Evolutionary conservation across 2,797 vertebrate genomes (phyloP).

Genomic region (Pyrrhura leucotis): DNA sequence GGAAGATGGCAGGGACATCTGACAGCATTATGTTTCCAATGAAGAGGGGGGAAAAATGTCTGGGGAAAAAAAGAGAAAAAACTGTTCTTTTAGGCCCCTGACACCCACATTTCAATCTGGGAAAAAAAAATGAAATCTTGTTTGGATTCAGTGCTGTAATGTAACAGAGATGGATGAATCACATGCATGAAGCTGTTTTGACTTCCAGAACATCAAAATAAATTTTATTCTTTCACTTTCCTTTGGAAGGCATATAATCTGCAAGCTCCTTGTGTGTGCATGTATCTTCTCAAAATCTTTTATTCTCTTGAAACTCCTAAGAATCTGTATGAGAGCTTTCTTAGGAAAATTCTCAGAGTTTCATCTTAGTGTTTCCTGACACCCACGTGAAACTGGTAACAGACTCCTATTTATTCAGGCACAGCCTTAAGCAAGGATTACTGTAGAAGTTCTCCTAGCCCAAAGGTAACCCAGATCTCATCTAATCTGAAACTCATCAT

Average conservation of each 20-base stretch:
- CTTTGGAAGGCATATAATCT: neutral
- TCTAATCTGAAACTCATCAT: neutral
- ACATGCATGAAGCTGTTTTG: slow-evolving; percentile 32
- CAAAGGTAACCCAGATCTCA: neutral
- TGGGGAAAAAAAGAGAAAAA: neutral
- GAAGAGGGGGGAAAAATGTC: neutral
- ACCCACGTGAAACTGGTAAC: neutral
- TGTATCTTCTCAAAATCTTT: neutral
- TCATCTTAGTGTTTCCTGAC: neutral
- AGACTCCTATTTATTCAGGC: neutral
- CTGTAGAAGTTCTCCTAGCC: neutral
- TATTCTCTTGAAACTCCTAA: neutral
- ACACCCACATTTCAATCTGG: slow-evolving; percentile 58
- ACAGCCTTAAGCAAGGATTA: neutral
- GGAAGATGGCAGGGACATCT: slow-evolving; percentile 49
- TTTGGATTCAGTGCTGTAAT: slow-evolving; percentile 14
- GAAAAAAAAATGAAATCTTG: neutral
- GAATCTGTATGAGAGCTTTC: neutral
- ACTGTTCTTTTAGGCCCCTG: slow-evolving; percentile 56
- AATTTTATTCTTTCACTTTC: slow-evolving; percentile 4
- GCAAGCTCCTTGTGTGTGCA: neutral
- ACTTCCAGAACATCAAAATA: slow-evolving; percentile 57
- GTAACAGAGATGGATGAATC: slow-evolving; percentile 15
- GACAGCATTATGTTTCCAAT: slow-evolving; percentile 53
- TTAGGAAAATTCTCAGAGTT: neutral